Evolutionary conservation across 2,888 invertebrate genomes (phyloP).

Genomic region (Unio pictorum): DNA sequence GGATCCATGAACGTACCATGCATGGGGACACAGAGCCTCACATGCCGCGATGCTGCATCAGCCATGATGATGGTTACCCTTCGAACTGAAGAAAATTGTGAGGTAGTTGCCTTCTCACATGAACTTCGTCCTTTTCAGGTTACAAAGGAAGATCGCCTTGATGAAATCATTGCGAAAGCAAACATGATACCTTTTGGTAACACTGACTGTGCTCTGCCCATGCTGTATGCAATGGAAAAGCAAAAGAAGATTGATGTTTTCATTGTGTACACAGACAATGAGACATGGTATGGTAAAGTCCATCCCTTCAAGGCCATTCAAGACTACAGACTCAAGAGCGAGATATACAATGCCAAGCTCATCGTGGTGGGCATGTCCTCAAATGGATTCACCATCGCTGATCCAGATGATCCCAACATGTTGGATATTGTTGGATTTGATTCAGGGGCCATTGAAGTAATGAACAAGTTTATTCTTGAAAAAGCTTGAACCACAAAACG

Average conservation of each 20-base stretch:
- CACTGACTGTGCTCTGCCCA: conserved; percentile 29
- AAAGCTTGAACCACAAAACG: background rate
- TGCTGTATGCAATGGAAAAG: conserved; percentile 77
- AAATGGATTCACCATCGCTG: conserved; percentile 69
- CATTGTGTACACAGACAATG: conserved; percentile 80
- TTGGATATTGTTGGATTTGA: conserved; percentile 71
- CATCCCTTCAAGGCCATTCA: conserved; percentile 75
- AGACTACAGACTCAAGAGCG: conserved; percentile 76
- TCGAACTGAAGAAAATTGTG: too few species aligned
- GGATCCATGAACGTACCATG: too few species aligned
- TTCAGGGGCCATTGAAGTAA: conserved; percentile 67
- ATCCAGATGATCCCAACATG: conserved; percentile 67
- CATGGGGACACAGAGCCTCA: too few species aligned
- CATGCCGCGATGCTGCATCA: too few species aligned
- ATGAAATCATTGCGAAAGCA: conserved; percentile 32
- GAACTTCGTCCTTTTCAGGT: conserved; percentile 35
- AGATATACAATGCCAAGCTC: conserved; percentile 51
- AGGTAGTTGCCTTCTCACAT: background rate
- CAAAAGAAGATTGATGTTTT: conserved; percentile 81
- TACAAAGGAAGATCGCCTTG: conserved; percentile 30
- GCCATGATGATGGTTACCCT: too few species aligned
- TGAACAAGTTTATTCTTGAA: conserved; percentile 59
- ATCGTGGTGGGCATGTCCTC: conserved; percentile 65
- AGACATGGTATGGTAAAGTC: conserved; percentile 65
- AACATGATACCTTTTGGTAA: conserved; percentile 37